Base-by-base conservation (phyloP, 2,797 vertebrate species). In the Sphaeramia orbicularis region DNA sequence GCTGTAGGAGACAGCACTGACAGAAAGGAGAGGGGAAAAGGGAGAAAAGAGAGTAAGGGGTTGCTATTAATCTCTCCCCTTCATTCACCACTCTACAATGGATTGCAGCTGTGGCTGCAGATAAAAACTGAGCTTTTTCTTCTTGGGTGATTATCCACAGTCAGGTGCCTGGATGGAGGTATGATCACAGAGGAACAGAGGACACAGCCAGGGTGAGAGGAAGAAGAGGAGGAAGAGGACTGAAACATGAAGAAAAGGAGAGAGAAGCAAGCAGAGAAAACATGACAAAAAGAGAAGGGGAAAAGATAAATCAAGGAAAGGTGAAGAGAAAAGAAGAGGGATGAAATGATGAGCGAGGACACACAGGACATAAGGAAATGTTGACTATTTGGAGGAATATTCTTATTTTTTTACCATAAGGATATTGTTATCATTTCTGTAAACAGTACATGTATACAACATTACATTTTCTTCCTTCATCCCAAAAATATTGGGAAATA, bases 41-140 rank as follows among this genome's bases (percentile, higher is more conserved):
- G 19, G 53, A 47, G 55, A 53, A 37, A 50, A 21, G 49, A 69
- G 51, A 44, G 24, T 41, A 10, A 53, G 53, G 53, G 71, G 76
- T 56, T 11, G 76, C 79, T 86, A 86, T 89, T 86, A 88, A 90
- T 91, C 80, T 84, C 74, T 65, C 73, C 74, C 70, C 63, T 78
- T 75, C 85, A 82, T 91, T 90, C 89, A 90, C 55, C 59, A 65
- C 45, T 84, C 65, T 70, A 84, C 88, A 91, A 91, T 92, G 88
- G 92, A 92, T 89, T 92, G 91, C 92, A 94, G 93, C 93, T 94
- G 92, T 86, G 89, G 84, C 81, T 81, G 84, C 67, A 86, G 91
- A 93, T 92, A 91, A 92, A 92, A 90, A 87, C 55, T 19, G 65
- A 59, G 76, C 71, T 50, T 80, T 86, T 76, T 81, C 60, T 70